Conservation (phyloP, 2,113 vertebrate genomes). For the Sylvia atricapilla region DNA sequence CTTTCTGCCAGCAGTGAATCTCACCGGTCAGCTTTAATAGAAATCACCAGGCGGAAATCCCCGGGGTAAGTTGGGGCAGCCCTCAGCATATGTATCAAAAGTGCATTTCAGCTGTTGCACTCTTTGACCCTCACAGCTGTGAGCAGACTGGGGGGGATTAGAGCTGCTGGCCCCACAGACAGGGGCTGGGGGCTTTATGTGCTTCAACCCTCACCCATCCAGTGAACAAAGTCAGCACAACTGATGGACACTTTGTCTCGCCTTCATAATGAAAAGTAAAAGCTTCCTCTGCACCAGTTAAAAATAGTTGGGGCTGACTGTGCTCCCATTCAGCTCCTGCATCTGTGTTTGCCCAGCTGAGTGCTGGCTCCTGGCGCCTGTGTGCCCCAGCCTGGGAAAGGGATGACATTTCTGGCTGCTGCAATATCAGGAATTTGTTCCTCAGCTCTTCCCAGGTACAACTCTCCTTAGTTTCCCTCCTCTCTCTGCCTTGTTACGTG, state of each 20-base stretch:
- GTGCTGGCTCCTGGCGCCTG: fast-evolving
- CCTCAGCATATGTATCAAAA: not conserved
- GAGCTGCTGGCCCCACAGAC: not conserved
- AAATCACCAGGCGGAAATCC: not conserved
- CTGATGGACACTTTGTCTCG: not conserved
- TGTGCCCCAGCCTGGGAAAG: not conserved
- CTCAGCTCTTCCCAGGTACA: not conserved
- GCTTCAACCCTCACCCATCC: not conserved
- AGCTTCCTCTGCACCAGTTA: slow-evolving; percentile 35
- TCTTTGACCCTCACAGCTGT: not conserved
- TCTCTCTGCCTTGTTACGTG: not conserved
- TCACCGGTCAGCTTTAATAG: not conserved
- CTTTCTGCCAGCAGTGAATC: not conserved
- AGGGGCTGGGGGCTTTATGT: not conserved
- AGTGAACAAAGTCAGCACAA: not conserved
- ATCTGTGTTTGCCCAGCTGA: slow-evolving; percentile 13
- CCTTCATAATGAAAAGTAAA: slow-evolving; percentile 14
- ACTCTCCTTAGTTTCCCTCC: not conserved
- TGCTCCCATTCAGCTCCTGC: slow-evolving; percentile 22
- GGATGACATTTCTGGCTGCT: not conserved
- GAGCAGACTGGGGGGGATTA: slow-evolving; percentile 1
- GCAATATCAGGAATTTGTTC: not conserved
- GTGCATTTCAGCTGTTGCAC: slow-evolving; percentile 41
- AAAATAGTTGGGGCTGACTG: slow-evolving; percentile 30
- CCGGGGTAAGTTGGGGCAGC: not conserved